Percentiles rank a stretch among this genome's conserved stretches.
phyloP scores from a whole-genome alignment of 1,140 invertebrate genomes.

The Aphis gossypii region DNA sequence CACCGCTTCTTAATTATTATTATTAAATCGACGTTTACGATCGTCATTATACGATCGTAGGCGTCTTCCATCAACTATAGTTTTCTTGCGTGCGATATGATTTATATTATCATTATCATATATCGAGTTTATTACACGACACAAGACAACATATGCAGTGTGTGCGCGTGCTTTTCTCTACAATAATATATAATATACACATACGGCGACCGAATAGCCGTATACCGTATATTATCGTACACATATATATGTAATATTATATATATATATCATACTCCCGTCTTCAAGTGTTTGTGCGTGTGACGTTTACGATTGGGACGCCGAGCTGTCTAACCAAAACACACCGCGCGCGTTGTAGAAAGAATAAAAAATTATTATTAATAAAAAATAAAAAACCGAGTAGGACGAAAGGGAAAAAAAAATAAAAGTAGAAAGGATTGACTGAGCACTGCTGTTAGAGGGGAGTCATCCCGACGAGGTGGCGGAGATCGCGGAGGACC shows the following conservation, averaged over 20 bases:
- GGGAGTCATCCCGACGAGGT: too few species aligned
- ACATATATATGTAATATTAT: neutral
- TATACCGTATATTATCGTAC: neutral
- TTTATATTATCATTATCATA: too few species aligned
- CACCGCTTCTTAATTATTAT: too few species aligned
- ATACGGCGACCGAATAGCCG: neutral
- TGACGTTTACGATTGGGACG: constrained; percentile 47
- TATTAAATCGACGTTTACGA: too few species aligned
- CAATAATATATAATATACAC: too few species aligned
- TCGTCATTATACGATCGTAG: too few species aligned
- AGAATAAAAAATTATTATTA: neutral
- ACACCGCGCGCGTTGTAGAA: neutral
- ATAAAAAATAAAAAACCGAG: neutral
- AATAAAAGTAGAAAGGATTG: neutral
- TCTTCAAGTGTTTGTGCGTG: constrained; percentile 13
- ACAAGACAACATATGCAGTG: too few species aligned
- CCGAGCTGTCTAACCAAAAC: constrained; percentile 42
- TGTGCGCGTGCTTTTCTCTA: too few species aligned
- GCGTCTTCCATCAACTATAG: too few species aligned
- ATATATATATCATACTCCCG: neutral
- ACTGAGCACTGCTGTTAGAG: neutral
- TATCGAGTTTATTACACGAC: too few species aligned
- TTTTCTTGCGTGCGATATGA: too few species aligned
- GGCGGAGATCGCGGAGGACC: neutral
- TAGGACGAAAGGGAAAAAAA: neutral